Percentiles rank a stretch among this genome's conserved stretches.
Conservation (phyloP, 2,113 vertebrate genomes). For the Urocynchramus pylzowi region DNA sequence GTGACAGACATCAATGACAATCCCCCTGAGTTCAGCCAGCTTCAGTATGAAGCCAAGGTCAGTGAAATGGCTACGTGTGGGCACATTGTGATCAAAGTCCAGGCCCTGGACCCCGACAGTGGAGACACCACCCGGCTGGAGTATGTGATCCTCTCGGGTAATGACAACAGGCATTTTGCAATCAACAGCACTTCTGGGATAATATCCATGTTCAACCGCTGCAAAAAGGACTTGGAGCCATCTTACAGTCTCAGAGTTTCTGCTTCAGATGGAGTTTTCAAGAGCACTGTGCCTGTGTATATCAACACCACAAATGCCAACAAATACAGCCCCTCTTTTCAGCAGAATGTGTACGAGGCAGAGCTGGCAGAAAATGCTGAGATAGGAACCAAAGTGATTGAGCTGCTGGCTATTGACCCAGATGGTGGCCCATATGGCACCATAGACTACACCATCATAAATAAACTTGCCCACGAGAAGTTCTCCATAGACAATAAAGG, state of each 20-base stretch:
- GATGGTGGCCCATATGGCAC: constrained; percentile 90
- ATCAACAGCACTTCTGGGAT: constrained; percentile 93
- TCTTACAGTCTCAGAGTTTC: constrained; percentile 88
- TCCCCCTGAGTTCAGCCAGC: constrained; percentile 84
- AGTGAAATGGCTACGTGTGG: constrained; percentile 91
- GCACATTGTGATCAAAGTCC: constrained; percentile 91
- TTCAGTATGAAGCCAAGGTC: constrained; percentile 85
- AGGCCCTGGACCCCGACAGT: constrained; percentile 87
- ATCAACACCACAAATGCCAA: constrained; percentile 92
- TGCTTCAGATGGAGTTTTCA: constrained; percentile 93
- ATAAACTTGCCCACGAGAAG: constrained; percentile 90
- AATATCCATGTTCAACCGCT: constrained; percentile 91
- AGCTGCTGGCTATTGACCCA: constrained; percentile 86
- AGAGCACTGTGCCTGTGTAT: constrained; percentile 87
- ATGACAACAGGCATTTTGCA: constrained; percentile 88
- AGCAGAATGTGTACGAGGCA: constrained; percentile 87
- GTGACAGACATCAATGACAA: constrained; percentile 94
- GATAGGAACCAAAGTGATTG: constrained; percentile 91
- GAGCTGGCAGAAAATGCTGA: constrained; percentile 93
- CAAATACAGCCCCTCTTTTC: constrained; percentile 88
- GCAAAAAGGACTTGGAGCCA: constrained; percentile 84
- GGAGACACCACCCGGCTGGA: constrained; percentile 79
- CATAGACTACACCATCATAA: constrained; percentile 95
- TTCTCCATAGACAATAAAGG: constrained; percentile 85
- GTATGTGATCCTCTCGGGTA: constrained; percentile 92